Base-by-base conservation (phyloP, 2,113 vertebrate genomes). In the Bucco capensis region DNA sequence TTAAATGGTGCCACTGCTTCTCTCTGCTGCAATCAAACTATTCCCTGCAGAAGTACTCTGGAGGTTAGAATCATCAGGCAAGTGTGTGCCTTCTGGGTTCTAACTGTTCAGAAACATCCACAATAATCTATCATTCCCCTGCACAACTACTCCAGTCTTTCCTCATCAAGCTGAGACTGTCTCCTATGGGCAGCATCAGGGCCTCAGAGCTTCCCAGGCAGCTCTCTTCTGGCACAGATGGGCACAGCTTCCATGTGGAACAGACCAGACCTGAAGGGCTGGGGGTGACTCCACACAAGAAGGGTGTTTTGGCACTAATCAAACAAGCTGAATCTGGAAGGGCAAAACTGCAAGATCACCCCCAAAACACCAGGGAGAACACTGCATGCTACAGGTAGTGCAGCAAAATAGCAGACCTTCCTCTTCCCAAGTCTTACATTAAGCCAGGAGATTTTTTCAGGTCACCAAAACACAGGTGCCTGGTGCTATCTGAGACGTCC, bases 171-270 rank as follows among this genome's bases (percentile, higher is more conserved):
- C 53, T 28, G 28, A n/a, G 56, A 19, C 33, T n/a, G 16, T n/a
- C 14, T 28, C 47, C 65, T 14, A 21, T 10, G 53, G 25, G 14
- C 21, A 58, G 24, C 30, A 54, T 7, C 35, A 10, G 22, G 25
- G 38, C 24, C 30, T 22, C 31, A 17, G 25, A 9, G 75, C 25
- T 16, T 22, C 58, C 58, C 9, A 0, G 58, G 27, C 78, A 87
- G 62, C 44, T 53, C 31, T 23, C 14, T 30, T 44, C 61, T 64
- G 1, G 0, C 40, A 4, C 0, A 23, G 60, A 35, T 0, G 1
- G n/a, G 65, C 37, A 21, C 37, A 42, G 54, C 21, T n/a, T 35
- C 60, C 46, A 5, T 0, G 2, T 3, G 11, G 74, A 23, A 65
- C 0, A 2, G 53, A 56, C 5, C 21, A 44, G 62, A 35, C 33